These are phyloP conservation scores for Sakesphorus luctuosus DNA, from an alignment of 2,113 vertebrate species.

Conservation along the genomic window DNA sequence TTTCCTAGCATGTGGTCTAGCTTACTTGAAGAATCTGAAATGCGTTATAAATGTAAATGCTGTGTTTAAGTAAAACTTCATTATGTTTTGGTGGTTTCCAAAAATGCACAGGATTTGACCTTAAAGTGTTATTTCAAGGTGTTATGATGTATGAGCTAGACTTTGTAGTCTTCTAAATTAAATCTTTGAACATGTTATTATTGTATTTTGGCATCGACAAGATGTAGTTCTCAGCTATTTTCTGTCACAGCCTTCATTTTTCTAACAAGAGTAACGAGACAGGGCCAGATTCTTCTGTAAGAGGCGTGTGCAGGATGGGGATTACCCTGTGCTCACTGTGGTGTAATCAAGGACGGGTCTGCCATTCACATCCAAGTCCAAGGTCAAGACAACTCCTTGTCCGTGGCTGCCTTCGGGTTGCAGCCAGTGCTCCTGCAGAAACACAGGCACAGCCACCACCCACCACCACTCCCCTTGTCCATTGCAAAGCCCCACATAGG, in stretches of 20 bases:
- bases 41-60: slow-evolving; percentile 67
- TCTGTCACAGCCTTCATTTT: slow-evolving; percentile 61
- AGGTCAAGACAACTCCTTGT: rapidly evolving
- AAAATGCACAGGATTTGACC: slow-evolving; percentile 52
- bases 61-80: slow-evolving; percentile 69
- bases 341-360: not conserved
- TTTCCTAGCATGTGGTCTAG: slow-evolving; percentile 62
- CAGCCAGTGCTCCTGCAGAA: not conserved
- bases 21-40: slow-evolving; percentile 54
- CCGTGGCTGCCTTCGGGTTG: rapidly evolving
- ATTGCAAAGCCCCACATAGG: not conserved
- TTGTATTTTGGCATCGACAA: slow-evolving; percentile 66
- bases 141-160: slow-evolving; percentile 65
- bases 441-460: rapidly evolving
- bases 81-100: slow-evolving; percentile 63
- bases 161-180: slow-evolving; percentile 73
- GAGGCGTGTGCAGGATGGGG: slow-evolving; percentile 12
- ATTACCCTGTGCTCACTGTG: not conserved
- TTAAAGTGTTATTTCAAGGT: slow-evolving; percentile 63
- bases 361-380: not conserved
- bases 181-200: slow-evolving; percentile 73
- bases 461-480: not conserved
- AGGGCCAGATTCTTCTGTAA: slow-evolving; percentile 48
- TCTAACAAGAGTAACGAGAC: slow-evolving; percentile 41
- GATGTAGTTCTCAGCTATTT: slow-evolving; percentile 66